Evolutionary conservation across 1,140 invertebrate genomes (phyloP), one percentile per base, ranked within the genome.

Genomic region (Phenacoccus solenopsis): DNA sequence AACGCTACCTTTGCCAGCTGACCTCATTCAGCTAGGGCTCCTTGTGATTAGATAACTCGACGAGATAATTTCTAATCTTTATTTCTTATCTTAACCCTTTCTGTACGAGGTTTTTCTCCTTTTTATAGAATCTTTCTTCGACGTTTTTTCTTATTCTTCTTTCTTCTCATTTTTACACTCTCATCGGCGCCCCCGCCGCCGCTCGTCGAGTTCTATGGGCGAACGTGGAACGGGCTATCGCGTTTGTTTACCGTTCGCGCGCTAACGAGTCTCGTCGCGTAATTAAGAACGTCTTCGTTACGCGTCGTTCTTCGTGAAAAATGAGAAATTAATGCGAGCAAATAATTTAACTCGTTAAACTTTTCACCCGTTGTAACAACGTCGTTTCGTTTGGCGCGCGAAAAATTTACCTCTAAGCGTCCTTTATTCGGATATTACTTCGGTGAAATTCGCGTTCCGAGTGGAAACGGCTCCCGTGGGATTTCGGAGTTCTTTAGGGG

Each of bases 11-110:
- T 64, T 25, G 25, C 59, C 59, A 64, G 59, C 59, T 64, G 59
- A 64, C 59, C 25, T 64, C 20, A 64, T 24, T 64, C 59, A 64
- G 5, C n/a, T n/a, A n/a, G n/a, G n/a, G n/a, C 20, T 22, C 59
- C 25, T 27, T 64, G 59, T 64, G 59, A 64, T 64, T 24, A 64
- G 59, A 64, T 64, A 64, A 64, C 25, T 9, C 10, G 9, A 3
- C 59, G 25, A 64, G 59, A 64, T 64, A 64, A 64, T 64, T 64
- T 64, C 59, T 64, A 64, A 64, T 64, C 59, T 64, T 3, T 25
- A 25, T 64, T 64, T 64, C 59, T 64, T 64, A 64, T 64, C 59
- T 64, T 25, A 64, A 24, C 59, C 59, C 59, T 64, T 64, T 64
- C 21, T 59, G 7, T 38, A 38, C n/a, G 32, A n/a, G n/a, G 30